Evolutionary conservation across 2,888 invertebrate species (phyloP).

Genomic region (Plusia festucae): DNA sequence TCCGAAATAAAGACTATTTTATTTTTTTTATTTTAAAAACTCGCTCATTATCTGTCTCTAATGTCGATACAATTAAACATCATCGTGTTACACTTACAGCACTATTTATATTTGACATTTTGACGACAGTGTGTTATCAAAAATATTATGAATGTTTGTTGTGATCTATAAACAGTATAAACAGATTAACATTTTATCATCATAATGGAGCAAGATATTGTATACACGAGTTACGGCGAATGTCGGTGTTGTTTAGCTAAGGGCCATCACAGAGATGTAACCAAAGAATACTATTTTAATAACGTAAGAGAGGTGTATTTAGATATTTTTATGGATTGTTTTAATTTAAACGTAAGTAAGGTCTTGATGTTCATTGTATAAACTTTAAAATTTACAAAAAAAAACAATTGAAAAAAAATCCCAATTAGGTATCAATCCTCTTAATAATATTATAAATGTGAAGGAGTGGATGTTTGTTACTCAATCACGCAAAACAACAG

Average conservation of each 20-base stretch:
- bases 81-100: no score
- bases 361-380: not conserved
- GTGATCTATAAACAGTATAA: constrained; percentile 8
- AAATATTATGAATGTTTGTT: constrained; percentile 10
- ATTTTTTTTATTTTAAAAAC: no score
- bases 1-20: no score
- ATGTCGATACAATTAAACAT: no score
- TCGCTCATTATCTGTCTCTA: no score
- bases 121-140: not conserved
- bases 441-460: no score
- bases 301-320: constrained; percentile 71
- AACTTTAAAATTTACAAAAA: no score
- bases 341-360: constrained; percentile 78
- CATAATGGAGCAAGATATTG: constrained; percentile 37
- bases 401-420: no score
- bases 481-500: no score
- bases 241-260: constrained; percentile 74
- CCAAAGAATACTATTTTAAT: constrained; percentile 67
- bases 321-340: constrained; percentile 74
- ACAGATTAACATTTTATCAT: not conserved
- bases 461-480: no score
- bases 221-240: constrained; percentile 60
- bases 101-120: constrained; percentile 9
- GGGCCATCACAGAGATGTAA: constrained; percentile 72
- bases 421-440: no score